Conservation (phyloP, 2,113 vertebrate genomes). For the Patagioenas fasciata region DNA sequence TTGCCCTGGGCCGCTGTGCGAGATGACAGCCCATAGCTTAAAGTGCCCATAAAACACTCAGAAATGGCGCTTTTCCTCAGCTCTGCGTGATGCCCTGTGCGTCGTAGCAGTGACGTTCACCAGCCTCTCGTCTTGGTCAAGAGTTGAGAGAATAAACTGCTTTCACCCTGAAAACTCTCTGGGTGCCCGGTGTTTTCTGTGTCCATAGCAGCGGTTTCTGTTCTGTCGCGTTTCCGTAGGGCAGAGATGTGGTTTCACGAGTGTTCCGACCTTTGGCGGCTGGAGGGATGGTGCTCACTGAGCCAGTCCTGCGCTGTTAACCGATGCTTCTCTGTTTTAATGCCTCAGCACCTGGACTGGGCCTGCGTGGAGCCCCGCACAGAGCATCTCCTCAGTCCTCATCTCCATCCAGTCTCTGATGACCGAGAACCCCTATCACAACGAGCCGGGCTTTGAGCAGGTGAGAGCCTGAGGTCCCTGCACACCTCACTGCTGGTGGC, state of each 20-base stretch:
- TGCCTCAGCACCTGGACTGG: conserved; percentile 93
- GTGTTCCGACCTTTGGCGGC: not conserved
- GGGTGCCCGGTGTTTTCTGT: not conserved
- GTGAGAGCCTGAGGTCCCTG: conserved; percentile 63
- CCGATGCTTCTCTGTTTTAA: not conserved
- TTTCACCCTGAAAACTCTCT: not conserved
- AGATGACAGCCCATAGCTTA: not conserved
- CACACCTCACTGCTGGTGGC: not conserved
- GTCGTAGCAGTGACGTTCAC: not conserved
- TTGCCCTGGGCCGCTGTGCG: not conserved
- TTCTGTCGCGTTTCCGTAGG: not conserved
- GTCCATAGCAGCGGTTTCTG: not conserved
- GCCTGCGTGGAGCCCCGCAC: conserved; percentile 97
- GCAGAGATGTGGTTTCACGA: not conserved
- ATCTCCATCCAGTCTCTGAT: conserved; percentile 99
- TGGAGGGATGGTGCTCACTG: not conserved
- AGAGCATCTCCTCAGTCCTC: conserved; percentile 97
- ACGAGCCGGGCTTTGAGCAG: conserved; percentile 98
- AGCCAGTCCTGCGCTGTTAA: not conserved
- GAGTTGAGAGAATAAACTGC: not conserved
- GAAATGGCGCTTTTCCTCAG: not conserved
- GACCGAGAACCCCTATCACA: conserved; percentile 99
- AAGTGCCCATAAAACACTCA: not conserved
- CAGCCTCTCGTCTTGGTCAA: not conserved
- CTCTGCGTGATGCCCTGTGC: not conserved